A percentile compares a stretch with the other conserved stretches of the same genome.
Conservation (phyloP, 2,797 vertebrate species). For the Liparis tanakae region DNA sequence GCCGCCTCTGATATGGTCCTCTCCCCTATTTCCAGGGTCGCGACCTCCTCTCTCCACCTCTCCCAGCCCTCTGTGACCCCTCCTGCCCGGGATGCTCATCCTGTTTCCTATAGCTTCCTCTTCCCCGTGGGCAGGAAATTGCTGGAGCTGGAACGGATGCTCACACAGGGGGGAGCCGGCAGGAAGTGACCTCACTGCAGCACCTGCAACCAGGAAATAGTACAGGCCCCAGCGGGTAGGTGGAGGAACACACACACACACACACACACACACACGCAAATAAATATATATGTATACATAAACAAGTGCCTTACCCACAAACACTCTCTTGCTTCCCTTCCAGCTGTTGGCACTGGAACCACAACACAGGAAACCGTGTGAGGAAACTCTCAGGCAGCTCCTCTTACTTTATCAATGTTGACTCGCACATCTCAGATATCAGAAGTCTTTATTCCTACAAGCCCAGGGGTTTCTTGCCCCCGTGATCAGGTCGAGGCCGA, state of each 20-base stretch:
- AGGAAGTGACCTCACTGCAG: constrained; percentile 85
- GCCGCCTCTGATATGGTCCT: constrained; percentile 35
- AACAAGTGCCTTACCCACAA: constrained; percentile 50
- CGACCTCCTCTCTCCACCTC: constrained; percentile 54
- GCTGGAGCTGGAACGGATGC: constrained; percentile 69
- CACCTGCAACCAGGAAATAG: constrained; percentile 83
- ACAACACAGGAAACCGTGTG: constrained; percentile 77
- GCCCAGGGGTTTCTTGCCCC: neutral
- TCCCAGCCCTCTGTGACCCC: constrained; percentile 70
- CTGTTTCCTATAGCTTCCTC: constrained; percentile 82
- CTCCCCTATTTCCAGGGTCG: constrained; percentile 68
- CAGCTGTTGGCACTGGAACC: constrained; percentile 79
- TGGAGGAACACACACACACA: constrained; percentile 38
- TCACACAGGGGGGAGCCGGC: constrained; percentile 46
- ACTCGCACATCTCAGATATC: constrained; percentile 6
- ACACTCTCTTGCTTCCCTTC: constrained; percentile 72
- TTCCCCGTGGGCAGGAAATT: constrained; percentile 78
- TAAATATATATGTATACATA: constrained; percentile 33
- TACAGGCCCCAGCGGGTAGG: constrained; percentile 58
- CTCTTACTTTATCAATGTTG: constrained; percentile 24
- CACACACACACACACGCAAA: constrained; percentile 12
- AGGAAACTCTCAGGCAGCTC: constrained; percentile 44
- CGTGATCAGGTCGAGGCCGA: constrained; percentile 33
- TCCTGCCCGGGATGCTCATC: constrained; percentile 82
- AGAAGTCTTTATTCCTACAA: constrained; percentile 5